A percentile compares a stretch with the other conserved stretches of the same genome.
Evolutionary conservation across 2,797 vertebrate genomes (phyloP).

Genomic region (Muscicapa striata): DNA sequence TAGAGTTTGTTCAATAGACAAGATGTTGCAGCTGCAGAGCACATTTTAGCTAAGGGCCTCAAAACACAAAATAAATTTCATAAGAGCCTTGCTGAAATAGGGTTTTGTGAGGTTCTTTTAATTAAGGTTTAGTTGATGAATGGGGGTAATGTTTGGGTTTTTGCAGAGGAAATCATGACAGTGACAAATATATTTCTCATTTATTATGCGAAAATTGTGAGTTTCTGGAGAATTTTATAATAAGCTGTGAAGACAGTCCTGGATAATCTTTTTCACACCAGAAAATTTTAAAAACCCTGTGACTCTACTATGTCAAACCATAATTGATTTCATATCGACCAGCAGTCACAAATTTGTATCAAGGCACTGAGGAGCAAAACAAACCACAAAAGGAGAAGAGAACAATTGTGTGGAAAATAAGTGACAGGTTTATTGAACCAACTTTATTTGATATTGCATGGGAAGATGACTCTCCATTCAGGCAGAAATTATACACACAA

Average conservation of each 20-base stretch:
- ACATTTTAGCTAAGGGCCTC: neutral
- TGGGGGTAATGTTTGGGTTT: neutral
- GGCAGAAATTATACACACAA: neutral
- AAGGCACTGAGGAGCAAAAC: neutral
- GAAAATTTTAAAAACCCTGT: neutral
- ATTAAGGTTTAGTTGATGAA: constrained; percentile 4
- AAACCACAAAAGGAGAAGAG: neutral
- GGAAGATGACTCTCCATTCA: neutral
- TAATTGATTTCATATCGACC: neutral
- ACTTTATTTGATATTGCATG: neutral
- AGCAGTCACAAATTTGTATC: neutral
- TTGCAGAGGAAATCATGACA: neutral
- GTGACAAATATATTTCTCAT: neutral
- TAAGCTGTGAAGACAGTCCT: neutral
- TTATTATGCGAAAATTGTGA: neutral
- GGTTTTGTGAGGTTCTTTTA: neutral
- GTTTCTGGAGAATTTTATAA: constrained; percentile 2
- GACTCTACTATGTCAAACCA: neutral
- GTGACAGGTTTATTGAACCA: neutral
- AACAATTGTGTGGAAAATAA: neutral
- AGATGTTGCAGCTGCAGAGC: constrained; percentile 4
- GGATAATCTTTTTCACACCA: neutral
- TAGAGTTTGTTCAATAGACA: neutral
- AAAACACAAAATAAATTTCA: neutral
- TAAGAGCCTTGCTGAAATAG: neutral